Base-by-base conservation (phyloP, 2,888 invertebrate genomes). In the Tetragonula carbonaria region DNA sequence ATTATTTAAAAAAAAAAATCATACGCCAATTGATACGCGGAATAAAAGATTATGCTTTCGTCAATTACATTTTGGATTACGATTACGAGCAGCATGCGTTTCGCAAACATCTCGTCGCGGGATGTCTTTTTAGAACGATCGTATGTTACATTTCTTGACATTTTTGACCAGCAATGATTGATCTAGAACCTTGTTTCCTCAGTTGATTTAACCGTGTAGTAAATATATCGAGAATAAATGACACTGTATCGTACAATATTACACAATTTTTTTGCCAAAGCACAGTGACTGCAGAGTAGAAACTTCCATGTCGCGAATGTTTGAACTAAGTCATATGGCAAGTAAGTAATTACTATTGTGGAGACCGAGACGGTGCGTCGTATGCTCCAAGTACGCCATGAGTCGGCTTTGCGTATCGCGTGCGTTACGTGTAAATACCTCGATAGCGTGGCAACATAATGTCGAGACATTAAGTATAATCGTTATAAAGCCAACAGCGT, bases 381-480 rank as follows among this genome's bases (percentile, higher is more conserved):
- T 68, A 11, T 33, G 23, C 67, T 57, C 45, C 8, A 45, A 38
- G 5, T n/a, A 57, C 57, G 14, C n/a, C 14, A n/a, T 14, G 57
- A 21, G 14, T n/a, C 23, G 57, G 23, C 62, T 71, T 88, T 87
- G 91, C 91, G 90, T 91, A 90, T 85, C 74, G 87, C 89, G 84
- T 90, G 90, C 84, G 89, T 92, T 85, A 91, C 90, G 85, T 92
- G 90, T 86, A 80, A 85, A 74, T 82, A 81, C 45, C 45, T 11
- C 45, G 82, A 74, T 67, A 70, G 65, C 45, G 21, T 4, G 72
- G 74, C 76, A 85, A 86, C 79, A 82, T 87, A 89, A 89, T 88
- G 88, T 86, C 85, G 82, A 91, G 89, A 91, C 91, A 93, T 91
- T 91, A 89, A 92, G 90, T 92, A 87, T 92, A 91, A 92, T 93